Evolutionary conservation across 1,140 invertebrate genomes (phyloP).

Genomic region (Drosophila sechellia): DNA sequence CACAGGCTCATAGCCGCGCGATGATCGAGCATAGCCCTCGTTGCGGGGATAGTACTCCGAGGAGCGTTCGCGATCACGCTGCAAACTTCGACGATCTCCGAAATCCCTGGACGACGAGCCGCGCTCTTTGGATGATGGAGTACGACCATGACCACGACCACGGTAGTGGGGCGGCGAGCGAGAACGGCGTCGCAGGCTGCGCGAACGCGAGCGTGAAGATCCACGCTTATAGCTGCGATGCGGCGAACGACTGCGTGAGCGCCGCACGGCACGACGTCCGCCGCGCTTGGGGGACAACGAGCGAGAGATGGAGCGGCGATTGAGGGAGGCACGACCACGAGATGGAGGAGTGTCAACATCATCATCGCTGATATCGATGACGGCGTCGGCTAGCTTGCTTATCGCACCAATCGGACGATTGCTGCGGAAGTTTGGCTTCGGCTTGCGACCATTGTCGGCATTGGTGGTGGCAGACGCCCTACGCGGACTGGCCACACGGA

Average conservation of each 20-base stretch:
- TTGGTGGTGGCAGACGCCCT: not conserved
- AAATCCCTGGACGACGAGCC: slow-evolving; percentile 10
- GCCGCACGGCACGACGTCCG: slow-evolving; percentile 29
- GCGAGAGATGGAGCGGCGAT: slow-evolving; percentile 34
- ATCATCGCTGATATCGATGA: slow-evolving; percentile 82
- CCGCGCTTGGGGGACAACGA: slow-evolving; percentile 33
- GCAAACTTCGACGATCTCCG: slow-evolving; percentile 15
- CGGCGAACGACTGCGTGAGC: slow-evolving; percentile 48
- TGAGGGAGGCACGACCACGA: slow-evolving; percentile 15
- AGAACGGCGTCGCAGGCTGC: slow-evolving; percentile 24
- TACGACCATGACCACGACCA: slow-evolving; percentile 2
- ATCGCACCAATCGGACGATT: not conserved
- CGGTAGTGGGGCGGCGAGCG: slow-evolving; percentile 28
- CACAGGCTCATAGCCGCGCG: slow-evolving; percentile 35
- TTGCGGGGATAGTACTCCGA: slow-evolving; percentile 31
- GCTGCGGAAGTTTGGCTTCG: slow-evolving; percentile 46
- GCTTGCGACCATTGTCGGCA: slow-evolving; percentile 37
- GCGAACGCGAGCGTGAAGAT: slow-evolving; percentile 60
- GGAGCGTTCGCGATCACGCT: slow-evolving; percentile 42
- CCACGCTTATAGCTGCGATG: slow-evolving; percentile 36
- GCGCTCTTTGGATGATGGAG: not conserved
- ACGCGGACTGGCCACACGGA: slow-evolving; percentile 53
- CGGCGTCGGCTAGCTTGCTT: slow-evolving; percentile 16
- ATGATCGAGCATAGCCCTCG: slow-evolving; percentile 25
- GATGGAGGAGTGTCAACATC: slow-evolving; percentile 36